Base-by-base conservation (phyloP, 2,888 invertebrate species). In the Gibbula magus region DNA sequence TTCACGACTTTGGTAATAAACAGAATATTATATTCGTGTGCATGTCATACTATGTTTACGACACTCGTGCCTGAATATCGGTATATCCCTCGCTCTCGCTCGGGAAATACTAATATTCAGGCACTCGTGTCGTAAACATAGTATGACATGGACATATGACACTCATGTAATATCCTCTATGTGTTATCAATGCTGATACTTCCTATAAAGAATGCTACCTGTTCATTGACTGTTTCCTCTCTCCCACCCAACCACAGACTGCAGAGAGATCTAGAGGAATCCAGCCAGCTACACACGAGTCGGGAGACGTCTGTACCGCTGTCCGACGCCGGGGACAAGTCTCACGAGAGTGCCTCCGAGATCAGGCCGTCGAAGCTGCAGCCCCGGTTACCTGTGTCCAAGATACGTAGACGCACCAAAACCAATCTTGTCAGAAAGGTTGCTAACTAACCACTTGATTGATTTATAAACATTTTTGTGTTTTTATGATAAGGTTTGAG, bases 221-320 rank as follows among this genome's bases (percentile, higher is more conserved):
- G n/a, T n/a, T n/a, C n/a, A n/a, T n/a, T n/a, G n/a, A n/a, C n/a
- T n/a, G n/a, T n/a, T n/a, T n/a, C n/a, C n/a, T n/a, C n/a, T 35
- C 8, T 45, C 45, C 1, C 4, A 10, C 45, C 45, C 5, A 45
- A 5, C 45, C 10, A 1, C 45, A 80, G 80, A 22, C 74, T 77
- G 32, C 77, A 80, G 56, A 54, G 61, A 18, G 80, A 77, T 3
- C 61, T 80, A 16, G 80, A 80, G 32, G 80, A 77, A 32, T 74
- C 77, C 66, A 52, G 53, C 2, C 75, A 53, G n/a, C 32, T 54
- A 20, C 75, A 75, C 35, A 56, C 45, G 3, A 75, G 52, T 5
- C 51, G 56, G 20, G 39, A 66, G 66, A n/a, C 61, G 45, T 56
- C 45, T 13, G 70, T 70, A 1, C 70, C 70, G 0, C 70, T 70